A percentile compares a stretch with the other conserved stretches of the same genome.
phyloP scores from a whole-genome alignment of 1,140 invertebrate species.

The Drosophila simulans region DNA sequence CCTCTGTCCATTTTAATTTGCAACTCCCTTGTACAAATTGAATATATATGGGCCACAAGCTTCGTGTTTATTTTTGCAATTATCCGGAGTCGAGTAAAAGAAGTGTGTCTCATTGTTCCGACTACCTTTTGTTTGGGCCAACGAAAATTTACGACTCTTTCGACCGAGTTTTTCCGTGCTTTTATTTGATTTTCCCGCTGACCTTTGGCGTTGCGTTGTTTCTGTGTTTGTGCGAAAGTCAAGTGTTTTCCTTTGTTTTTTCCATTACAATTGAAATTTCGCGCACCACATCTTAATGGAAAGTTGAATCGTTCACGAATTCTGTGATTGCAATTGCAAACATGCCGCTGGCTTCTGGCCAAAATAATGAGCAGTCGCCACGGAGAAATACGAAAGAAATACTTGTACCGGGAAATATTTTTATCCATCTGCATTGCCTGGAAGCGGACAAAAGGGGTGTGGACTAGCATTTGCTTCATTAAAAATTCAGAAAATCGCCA shows the following conservation, averaged over 20 bases:
- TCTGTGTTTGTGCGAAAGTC: constrained; percentile 39
- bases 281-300: constrained; percentile 57
- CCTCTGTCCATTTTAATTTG: constrained; percentile 28
- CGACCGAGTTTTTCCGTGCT: constrained; percentile 9
- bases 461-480: constrained; percentile 42
- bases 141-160: constrained; percentile 38
- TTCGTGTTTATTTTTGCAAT: constrained; percentile 53
- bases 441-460: background rate
- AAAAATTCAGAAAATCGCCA: constrained; percentile 60
- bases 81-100: constrained; percentile 19
- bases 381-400: constrained; percentile 30
- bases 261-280: constrained; percentile 52
- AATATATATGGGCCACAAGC: constrained; percentile 51
- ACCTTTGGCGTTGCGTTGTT: constrained; percentile 48
- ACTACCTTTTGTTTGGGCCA: constrained; percentile 34
- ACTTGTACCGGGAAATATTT: constrained; percentile 58
- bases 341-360: constrained; percentile 53
- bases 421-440: constrained; percentile 41
- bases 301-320: constrained; percentile 47
- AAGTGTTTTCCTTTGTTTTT: constrained; percentile 57
- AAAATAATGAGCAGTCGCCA: constrained; percentile 39
- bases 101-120: constrained; percentile 23
- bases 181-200: constrained; percentile 44
- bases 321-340: constrained; percentile 35
- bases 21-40: constrained; percentile 23